phyloP scores from a whole-genome alignment of 2,113 vertebrate genomes.

The Tiliqua scincoides region DNA sequence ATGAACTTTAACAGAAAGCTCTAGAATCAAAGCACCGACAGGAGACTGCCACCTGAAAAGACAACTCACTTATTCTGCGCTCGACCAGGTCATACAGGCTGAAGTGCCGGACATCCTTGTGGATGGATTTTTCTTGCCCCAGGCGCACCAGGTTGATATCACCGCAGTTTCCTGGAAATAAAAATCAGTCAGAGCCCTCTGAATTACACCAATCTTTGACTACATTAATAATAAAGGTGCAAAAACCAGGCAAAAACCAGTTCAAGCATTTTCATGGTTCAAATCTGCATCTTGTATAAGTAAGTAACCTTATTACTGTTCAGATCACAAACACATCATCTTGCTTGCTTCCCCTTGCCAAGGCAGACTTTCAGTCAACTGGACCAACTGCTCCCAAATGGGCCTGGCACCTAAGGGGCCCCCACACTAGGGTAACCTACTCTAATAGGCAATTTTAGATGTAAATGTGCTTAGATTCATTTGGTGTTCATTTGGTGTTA shows the following conservation, averaged over 20 bases:
- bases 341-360: too few species aligned
- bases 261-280: too few species aligned
- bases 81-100: conserved; percentile 85
- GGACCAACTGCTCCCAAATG: too few species aligned
- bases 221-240: neutral
- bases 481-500: too few species aligned
- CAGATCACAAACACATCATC: neutral
- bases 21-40: neutral
- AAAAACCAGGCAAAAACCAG: neutral
- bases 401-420: too few species aligned
- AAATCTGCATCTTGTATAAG: neutral
- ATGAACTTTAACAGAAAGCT: neutral
- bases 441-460: too few species aligned
- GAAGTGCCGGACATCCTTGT: conserved; percentile 77
- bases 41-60: neutral
- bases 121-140: conserved; percentile 83
- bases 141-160: conserved; percentile 87
- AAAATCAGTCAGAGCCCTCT: conserved; percentile 28
- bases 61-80: conserved; percentile 82
- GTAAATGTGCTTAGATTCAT: too few species aligned
- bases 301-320: neutral
- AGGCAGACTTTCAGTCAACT: too few species aligned
- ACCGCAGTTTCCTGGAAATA: conserved; percentile 85
- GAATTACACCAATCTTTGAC: neutral
- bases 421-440: too few species aligned